A percentile compares a stretch with the other conserved stretches of the same genome.
These are phyloP conservation scores for Hydrotaea cyrtoneurina DNA, from an alignment of 2,888 invertebrate genomes.

Conservation along the genomic window DNA sequence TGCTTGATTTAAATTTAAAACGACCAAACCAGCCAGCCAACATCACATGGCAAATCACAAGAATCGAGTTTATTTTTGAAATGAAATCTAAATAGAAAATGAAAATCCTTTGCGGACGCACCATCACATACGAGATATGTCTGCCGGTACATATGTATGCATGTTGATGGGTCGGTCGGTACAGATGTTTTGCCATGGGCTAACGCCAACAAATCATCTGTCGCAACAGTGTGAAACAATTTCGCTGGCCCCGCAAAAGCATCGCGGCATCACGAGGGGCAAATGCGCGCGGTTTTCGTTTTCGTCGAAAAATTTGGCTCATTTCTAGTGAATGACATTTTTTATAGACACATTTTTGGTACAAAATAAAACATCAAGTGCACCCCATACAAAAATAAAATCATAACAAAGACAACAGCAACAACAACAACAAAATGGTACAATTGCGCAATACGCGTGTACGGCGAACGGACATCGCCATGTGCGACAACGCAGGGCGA, in stretches of 20 bases:
- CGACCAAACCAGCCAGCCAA: neutral
- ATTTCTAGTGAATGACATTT: neutral
- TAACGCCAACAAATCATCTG: no score
- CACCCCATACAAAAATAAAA: neutral
- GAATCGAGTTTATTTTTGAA: conserved; percentile 16
- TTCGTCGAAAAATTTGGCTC: neutral
- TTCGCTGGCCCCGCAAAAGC: no score
- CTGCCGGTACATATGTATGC: no score
- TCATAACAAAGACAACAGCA: no score
- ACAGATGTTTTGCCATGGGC: no score
- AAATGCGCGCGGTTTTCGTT: neutral
- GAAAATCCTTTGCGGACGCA: neutral
- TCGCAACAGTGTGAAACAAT: no score
- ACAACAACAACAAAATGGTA: no score
- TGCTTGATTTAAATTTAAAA: neutral
- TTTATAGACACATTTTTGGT: neutral
- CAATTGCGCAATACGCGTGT: neutral
- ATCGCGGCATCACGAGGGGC: neutral
- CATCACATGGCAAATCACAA: neutral
- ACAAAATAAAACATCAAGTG: conserved; percentile 1
- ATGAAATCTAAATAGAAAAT: neutral
- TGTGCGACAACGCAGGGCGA: neutral
- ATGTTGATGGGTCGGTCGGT: neutral
- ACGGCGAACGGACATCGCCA: neutral
- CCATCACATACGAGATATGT: neutral